Evolutionary conservation across 2,888 invertebrate species (phyloP).

Genomic region (Ischnura elegans): DNA sequence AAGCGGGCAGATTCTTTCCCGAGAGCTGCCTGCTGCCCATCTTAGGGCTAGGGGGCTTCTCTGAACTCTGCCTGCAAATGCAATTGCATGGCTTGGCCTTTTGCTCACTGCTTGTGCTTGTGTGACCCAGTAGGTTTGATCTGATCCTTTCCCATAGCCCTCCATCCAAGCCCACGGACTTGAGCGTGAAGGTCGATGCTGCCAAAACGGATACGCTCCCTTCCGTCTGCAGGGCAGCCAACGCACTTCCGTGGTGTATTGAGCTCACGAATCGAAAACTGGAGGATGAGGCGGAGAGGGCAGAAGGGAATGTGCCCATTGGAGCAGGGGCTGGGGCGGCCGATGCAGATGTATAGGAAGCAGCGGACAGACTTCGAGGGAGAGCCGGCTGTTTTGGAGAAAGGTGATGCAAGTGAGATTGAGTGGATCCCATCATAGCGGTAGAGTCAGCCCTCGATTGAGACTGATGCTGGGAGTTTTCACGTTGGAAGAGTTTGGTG

Average conservation of each 20-base stretch:
- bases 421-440: constrained; percentile 39
- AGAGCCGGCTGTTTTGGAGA: constrained; percentile 30
- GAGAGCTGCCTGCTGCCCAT: constrained; percentile 13
- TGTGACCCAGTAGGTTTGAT: constrained; percentile 39
- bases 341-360: constrained; percentile 32
- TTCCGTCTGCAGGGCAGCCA: constrained; percentile 86
- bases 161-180: constrained; percentile 47
- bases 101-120: not conserved
- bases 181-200: constrained; percentile 87
- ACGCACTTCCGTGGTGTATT: constrained; percentile 90
- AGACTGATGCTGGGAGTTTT: not conserved
- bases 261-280: constrained; percentile 92
- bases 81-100: constrained; percentile 43
- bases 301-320: constrained; percentile 77
- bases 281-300: constrained; percentile 87
- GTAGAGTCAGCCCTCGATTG: constrained; percentile 28
- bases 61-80: not conserved
- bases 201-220: constrained; percentile 76
- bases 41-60: not conserved
- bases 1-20: constrained; percentile 41
- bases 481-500: not conserved
- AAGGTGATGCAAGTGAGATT: constrained; percentile 45
- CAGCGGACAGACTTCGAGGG: constrained; percentile 31
- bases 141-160: constrained; percentile 53
- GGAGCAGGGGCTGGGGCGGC: constrained; percentile 69